Evolutionary conservation across 1,140 invertebrate genomes (phyloP), one percentile per base, ranked within the genome.

Genomic region (Drosophila seguyi): DNA sequence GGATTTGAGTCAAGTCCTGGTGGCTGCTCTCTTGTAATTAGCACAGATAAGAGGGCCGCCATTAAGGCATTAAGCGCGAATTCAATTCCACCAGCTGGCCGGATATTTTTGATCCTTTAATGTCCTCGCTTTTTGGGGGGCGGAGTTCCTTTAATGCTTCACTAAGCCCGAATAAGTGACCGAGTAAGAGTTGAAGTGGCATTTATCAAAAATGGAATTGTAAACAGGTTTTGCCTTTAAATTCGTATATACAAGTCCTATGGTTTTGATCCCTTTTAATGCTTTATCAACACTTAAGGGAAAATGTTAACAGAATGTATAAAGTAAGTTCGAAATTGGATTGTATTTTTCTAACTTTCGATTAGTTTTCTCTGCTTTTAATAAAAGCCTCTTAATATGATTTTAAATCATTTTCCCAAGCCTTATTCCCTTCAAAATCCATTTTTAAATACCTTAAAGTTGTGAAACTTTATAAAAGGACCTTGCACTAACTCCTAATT

Each of bases 11-110:
- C 75, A 84, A 80, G 57, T 56, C 47, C 47, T 59, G 79, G 57
- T 20, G 56, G 56, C 77, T 68, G 61, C 58, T 39, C 59, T 48
- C 39, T 65, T 55, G 71, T 78, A 85, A 85, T 86, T 85, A 86
- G 56, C 81, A 44, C 47, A 67, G 71, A 63, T 80, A 75, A 79
- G 31, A 71, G 47, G 18, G 42, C 22, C 48, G 18, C 69, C 69
- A 73, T 73, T 31, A 50, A 36, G 36, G 53, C 67, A 71, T 73
- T 73, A 73, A 59, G 50, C 59, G 36, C 14, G 39, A 61, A 63
- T 71, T 75, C 59, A 65, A 75, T 67, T 34, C 42, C 48, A 56
- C 42, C 69, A 73, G 67, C 67, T 73, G 69, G 53, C 53, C 20
- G 25, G 50, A 75, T 75, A 63, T 65, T 75, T 42, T 38, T 72